A percentile compares a stretch with the other conserved stretches of the same genome.
phyloP scores from a whole-genome alignment of 2,113 vertebrate species.

The Diglossa brunneiventris region DNA sequence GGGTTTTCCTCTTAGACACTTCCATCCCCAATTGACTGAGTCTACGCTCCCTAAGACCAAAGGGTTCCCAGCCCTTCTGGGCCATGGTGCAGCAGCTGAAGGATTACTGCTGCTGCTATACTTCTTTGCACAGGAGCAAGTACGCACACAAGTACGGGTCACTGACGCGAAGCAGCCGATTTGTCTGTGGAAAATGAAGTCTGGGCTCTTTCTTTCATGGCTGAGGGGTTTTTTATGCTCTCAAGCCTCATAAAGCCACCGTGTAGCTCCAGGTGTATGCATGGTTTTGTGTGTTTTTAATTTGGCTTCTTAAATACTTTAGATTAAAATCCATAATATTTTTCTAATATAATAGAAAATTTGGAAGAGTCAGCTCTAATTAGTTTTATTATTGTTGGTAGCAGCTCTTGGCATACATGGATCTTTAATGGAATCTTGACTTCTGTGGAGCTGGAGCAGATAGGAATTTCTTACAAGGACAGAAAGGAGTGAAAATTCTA shows the following conservation, averaged over 20 bases:
- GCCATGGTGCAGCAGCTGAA: background rate
- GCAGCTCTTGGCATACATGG: background rate
- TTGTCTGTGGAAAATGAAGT: background rate
- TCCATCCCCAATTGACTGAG: background rate
- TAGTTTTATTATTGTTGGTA: background rate
- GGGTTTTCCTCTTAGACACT: background rate
- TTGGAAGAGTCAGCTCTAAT: background rate
- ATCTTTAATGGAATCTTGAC: background rate
- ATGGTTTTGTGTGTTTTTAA: background rate
- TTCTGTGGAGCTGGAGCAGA: background rate
- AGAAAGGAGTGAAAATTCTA: background rate
- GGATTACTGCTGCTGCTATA: background rate
- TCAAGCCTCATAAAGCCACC: background rate
- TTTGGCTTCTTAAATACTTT: background rate
- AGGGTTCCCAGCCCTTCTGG: background rate
- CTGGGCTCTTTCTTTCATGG: background rate
- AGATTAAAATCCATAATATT: background rate
- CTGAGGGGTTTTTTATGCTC: background rate
- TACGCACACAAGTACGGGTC: background rate
- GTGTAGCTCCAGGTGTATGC: background rate
- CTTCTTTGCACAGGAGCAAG: background rate
- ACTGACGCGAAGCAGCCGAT: background rate
- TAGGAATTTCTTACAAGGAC: background rate
- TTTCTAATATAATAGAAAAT: background rate
- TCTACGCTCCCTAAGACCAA: background rate